These are phyloP conservation scores for Philonicus albiceps DNA, from an alignment of 2,888 invertebrate species.

Conservation along the genomic window DNA sequence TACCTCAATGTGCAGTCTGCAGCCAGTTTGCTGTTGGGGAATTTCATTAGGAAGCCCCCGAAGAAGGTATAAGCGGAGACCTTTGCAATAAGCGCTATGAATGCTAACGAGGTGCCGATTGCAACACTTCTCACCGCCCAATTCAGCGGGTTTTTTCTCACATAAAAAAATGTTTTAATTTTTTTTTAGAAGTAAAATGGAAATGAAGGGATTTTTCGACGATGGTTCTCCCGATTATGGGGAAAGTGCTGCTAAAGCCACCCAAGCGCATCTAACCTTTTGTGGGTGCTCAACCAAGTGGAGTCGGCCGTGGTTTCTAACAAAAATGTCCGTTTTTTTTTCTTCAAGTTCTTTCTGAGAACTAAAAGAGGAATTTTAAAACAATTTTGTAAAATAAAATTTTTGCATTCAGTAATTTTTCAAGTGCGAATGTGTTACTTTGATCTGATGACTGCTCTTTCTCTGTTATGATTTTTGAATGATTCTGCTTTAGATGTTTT, in stretches of 20 bases:
- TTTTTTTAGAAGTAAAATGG: not conserved
- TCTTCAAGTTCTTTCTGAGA: not conserved
- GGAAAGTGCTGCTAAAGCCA: not conserved
- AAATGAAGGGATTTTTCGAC: not conserved
- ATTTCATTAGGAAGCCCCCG: not conserved
- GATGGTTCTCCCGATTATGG: not conserved
- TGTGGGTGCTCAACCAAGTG: not conserved
- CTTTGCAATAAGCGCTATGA: not conserved
- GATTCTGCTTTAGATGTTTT: not conserved
- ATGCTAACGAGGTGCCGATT: not conserved
- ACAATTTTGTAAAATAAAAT: not conserved
- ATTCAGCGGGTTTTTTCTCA: not conserved
- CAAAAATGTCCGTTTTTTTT: not conserved
- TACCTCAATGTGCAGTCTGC: not conserved
- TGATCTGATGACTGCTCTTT: not conserved
- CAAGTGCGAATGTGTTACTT: not conserved
- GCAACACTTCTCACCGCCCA: not conserved
- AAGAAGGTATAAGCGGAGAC: not conserved
- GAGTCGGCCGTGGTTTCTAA: not conserved
- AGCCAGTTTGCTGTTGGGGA: not conserved
- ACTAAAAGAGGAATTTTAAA: not conserved
- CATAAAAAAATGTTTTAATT: not conserved
- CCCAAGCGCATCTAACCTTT: not conserved
- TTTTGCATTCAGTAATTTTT: not conserved
- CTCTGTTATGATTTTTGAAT: not conserved